Evolutionary conservation across 2,888 invertebrate genomes (phyloP), one percentile per base, ranked within the genome.

Genomic region (Cheilosia vulpina): DNA sequence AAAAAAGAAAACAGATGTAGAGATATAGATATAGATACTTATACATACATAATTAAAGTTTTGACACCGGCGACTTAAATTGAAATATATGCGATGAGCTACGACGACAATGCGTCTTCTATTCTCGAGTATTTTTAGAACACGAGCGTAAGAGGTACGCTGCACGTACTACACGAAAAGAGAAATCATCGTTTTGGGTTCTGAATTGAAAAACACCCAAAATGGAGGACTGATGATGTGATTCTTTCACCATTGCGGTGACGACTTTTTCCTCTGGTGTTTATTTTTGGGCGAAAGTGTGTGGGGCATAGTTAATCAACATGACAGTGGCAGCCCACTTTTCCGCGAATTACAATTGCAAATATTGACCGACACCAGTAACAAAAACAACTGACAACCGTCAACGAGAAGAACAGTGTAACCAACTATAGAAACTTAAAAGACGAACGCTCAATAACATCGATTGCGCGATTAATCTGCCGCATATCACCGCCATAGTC

Each of bases 381-480:
- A 27, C 24, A 24, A 5, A 4, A 68, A 50, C 17, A 7, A 45
- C 21, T 15, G 21, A 13, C 9, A 9, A 27, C 52, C 6, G 13
- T 13, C 21, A 21, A 19, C 47, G 4, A 17, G 9, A 47, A 7
- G 57, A 50, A 57, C 58, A 68, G 41, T 73, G 62, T 75, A 55
- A 57, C 34, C 47, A 19, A 17, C 52, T 34, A 38, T 13, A 4
- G 13, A 1, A 13, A 55, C 7, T n/a, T 45, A 52, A 57, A 65
- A 71, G 52, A 71, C 45, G 58, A 66, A 66, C 58, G 43, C 52
- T 62, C 27, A 68, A 73, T 77, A 58, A 52, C 24, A 69, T 57
- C 58, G 68, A 83, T 83, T 83, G 78, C 62, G 31, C 72, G 60
- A 82, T 72, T 62, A 76, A 72, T 34, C 63, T 62, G 62, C 68